Conservation (phyloP, 30 jellyfish, hydroid and myxozoan genomes). For the Turritopsis dohrnii region DNA sequence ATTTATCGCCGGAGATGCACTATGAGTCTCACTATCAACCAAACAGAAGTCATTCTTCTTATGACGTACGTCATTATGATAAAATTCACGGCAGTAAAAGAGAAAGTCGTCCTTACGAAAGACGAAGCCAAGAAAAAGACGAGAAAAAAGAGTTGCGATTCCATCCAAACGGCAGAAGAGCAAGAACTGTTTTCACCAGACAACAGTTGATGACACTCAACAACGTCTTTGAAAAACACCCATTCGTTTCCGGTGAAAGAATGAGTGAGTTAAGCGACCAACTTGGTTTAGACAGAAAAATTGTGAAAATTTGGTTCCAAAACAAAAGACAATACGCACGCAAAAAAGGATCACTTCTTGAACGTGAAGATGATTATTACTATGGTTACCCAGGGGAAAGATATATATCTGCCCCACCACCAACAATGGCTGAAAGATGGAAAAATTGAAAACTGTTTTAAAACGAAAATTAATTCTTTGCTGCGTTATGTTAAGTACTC, state of each 20-base stretch:
- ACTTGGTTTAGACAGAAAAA: conserved; percentile 33
- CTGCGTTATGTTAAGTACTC: neutral
- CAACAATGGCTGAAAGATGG: conserved; percentile 41
- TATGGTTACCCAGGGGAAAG: conserved; percentile 14
- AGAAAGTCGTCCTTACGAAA: neutral
- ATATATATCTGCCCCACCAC: conserved; percentile 13
- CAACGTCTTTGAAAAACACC: conserved; percentile 36
- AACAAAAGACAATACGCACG: conserved; percentile 37
- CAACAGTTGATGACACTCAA: conserved; percentile 30
- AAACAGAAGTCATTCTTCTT: neutral
- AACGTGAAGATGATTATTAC: conserved; percentile 30
- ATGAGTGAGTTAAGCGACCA: conserved; percentile 42
- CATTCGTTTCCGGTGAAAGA: conserved; percentile 41
- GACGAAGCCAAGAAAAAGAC: conserved; percentile 1
- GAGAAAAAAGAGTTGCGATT: conserved; percentile 25
- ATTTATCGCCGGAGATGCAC: conserved; percentile 8
- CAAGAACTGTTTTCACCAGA: conserved; percentile 34
- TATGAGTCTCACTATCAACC: conserved; percentile 14
- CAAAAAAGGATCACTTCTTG: conserved; percentile 28
- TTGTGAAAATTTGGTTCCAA: conserved; percentile 38
- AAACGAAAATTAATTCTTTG: neutral
- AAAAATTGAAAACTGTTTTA: conserved; percentile 1
- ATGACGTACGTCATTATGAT: neutral
- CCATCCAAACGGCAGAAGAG: conserved; percentile 38
- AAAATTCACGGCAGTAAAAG: neutral